Base-by-base conservation (phyloP, 1,140 invertebrate genomes). In the Hermetia illucens region DNA sequence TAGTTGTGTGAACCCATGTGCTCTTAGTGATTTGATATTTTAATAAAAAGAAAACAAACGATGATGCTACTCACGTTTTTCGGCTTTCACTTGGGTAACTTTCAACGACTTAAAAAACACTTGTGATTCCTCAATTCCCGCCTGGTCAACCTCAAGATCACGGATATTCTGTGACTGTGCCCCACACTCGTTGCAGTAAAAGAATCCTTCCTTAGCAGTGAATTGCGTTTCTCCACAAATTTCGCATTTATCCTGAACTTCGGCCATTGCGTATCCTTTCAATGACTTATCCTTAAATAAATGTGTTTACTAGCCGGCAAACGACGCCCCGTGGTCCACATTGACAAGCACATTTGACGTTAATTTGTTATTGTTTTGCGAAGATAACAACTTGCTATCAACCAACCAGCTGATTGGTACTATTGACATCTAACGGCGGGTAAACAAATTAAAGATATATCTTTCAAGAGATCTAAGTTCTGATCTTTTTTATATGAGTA, bases 121-220 rank as follows among this genome's bases (percentile, higher is more conserved):
- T 21, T 38, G 5, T 24, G 37, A 13, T 37, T 44, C 52, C 9
- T 53, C 42, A 17, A 53, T 46, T 5, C n/a, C 53, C 46, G 56
- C 53, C 1, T 46, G 46, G 17, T 47, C 47, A 2, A 58, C 42
- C 30, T 58, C 55, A n/a, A 56, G 45, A 0, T 48, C 51, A 2
- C 44, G 51, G 5, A 57, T 39, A 19, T 57, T 51, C 4, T 53
- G 46, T 18, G 58, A 48, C 30, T 60, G 52, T 5, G 50, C 57
- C 18, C 61, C 61, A 34, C 73, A 75, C 38, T 62, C 60, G 5
- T 21, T 17, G 41, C 72, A 75, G 43, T 67, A 75, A 39, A 64
- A 72, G 50, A 52, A 71, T 12, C 72, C 72, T 38, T 54, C 63
- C 22, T 63, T 53, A 16, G 58, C 49, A 31, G 62, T 61, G 41